These are phyloP conservation scores for Hemibagrus guttatus DNA, from an alignment of 2,797 vertebrate genomes.

Conservation along the genomic window DNA sequence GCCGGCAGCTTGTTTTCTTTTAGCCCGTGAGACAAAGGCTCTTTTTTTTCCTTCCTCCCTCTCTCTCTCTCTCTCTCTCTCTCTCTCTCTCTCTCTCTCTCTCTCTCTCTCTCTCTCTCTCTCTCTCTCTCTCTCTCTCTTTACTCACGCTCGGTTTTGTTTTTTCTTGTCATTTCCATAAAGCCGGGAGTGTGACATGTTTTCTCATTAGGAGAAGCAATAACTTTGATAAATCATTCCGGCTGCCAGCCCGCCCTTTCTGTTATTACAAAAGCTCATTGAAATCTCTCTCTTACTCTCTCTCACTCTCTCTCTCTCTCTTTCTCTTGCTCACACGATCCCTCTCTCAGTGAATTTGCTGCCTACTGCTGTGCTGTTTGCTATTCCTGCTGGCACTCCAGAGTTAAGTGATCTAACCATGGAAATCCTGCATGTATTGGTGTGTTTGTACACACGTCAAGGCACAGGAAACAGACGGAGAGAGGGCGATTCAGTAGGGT, in stretches of 20 bases:
- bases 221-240: slow-evolving; percentile 83
- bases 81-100: no score
- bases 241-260: slow-evolving; percentile 75
- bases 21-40: slow-evolving; percentile 49
- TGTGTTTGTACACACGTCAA: background rate
- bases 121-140: background rate
- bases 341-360: slow-evolving; percentile 41
- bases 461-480: background rate
- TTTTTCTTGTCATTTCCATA: slow-evolving; percentile 70
- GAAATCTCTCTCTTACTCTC: slow-evolving; percentile 72
- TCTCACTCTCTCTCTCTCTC: slow-evolving; percentile 46
- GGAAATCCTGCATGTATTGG: slow-evolving; percentile 22
- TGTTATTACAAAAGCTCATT: slow-evolving; percentile 81
- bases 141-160: slow-evolving; percentile 61
- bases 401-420: slow-evolving; percentile 58
- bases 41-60: background rate
- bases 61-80: no score
- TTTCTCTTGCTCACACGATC: background rate
- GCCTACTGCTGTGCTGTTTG: slow-evolving; percentile 44
- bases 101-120: no score
- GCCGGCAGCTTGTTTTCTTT: slow-evolving; percentile 49
- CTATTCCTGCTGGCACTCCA: slow-evolving; percentile 46
- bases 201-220: slow-evolving; percentile 77
- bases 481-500: slow-evolving; percentile 1
- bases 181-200: slow-evolving; percentile 66